Evolutionary conservation across 2,888 invertebrate genomes (phyloP).

Genomic region (Brachyptera putata): DNA sequence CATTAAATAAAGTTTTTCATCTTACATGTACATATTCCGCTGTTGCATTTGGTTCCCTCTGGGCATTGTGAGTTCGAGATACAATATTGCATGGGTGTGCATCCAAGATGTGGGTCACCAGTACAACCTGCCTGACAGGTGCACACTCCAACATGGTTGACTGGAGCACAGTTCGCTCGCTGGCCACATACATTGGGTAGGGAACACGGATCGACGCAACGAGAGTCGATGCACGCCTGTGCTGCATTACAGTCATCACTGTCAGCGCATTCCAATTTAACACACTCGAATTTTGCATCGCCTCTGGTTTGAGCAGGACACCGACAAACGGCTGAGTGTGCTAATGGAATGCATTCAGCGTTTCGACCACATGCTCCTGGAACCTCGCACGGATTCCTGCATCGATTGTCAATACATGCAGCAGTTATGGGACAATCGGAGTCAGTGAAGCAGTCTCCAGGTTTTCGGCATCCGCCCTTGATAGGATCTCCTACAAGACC

Average conservation of each 20-base stretch:
- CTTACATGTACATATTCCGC: slow-evolving; percentile 73
- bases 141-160: slow-evolving; percentile 77
- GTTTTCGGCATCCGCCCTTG: slow-evolving; percentile 69
- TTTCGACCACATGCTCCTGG: slow-evolving; percentile 65
- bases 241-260: slow-evolving; percentile 67
- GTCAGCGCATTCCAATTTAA: slow-evolving; percentile 69
- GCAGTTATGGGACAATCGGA: slow-evolving; percentile 74
- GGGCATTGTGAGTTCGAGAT: slow-evolving; percentile 76
- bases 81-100: slow-evolving; percentile 78
- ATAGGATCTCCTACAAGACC: slow-evolving; percentile 75
- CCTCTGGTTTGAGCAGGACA: slow-evolving; percentile 64
- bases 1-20: too few relatives aligned
- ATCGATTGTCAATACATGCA: slow-evolving; percentile 68
- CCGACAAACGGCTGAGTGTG: slow-evolving; percentile 67
- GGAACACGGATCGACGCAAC: slow-evolving; percentile 77
- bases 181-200: slow-evolving; percentile 78
- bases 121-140: slow-evolving; percentile 79
- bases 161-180: slow-evolving; percentile 69
- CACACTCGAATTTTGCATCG: slow-evolving; percentile 54
- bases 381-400: slow-evolving; percentile 71
- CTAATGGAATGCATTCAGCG: slow-evolving; percentile 66
- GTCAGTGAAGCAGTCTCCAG: slow-evolving; percentile 77
- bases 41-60: slow-evolving; percentile 76
- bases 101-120: slow-evolving; percentile 81
- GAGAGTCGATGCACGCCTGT: slow-evolving; percentile 71